Evolutionary conservation across 2,113 vertebrate species (phyloP).

Genomic region (Mola mola): DNA sequence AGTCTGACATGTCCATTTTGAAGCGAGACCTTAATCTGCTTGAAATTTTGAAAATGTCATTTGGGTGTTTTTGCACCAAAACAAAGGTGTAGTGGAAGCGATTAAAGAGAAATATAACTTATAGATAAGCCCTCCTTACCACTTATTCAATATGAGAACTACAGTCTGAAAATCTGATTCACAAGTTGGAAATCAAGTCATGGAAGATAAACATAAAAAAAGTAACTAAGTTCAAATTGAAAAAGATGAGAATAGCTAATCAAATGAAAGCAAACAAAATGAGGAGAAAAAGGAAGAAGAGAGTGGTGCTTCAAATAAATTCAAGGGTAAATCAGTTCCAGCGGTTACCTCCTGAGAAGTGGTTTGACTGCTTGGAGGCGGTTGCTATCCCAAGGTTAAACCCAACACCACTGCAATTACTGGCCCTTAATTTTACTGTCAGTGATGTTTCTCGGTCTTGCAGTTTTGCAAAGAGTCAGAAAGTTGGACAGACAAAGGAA

Average conservation of each 20-base stretch:
- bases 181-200: no score
- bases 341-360: constrained; percentile 60
- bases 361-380: constrained; percentile 58
- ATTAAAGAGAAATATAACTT: no score
- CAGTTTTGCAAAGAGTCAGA: no score
- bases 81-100: no score
- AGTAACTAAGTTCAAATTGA: neutral
- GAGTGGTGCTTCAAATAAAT: constrained; percentile 42
- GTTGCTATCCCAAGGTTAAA: constrained; percentile 57
- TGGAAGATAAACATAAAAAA: no score
- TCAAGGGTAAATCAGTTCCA: constrained; percentile 68
- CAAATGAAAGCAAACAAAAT: constrained; percentile 24
- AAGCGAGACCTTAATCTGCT: no score
- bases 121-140: no score
- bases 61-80: no score
- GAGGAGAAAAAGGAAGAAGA: constrained; percentile 22
- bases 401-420: constrained; percentile 58
- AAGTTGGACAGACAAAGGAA: constrained; percentile 11
- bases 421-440: constrained; percentile 54
- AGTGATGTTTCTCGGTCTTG: constrained; percentile 33
- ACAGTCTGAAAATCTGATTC: no score
- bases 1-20: no score
- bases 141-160: no score
- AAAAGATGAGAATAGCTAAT: constrained; percentile 6
- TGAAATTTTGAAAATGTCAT: no score